phyloP scores from a whole-genome alignment of 2,888 invertebrate genomes.

The Epiperipatus broadwayi region DNA sequence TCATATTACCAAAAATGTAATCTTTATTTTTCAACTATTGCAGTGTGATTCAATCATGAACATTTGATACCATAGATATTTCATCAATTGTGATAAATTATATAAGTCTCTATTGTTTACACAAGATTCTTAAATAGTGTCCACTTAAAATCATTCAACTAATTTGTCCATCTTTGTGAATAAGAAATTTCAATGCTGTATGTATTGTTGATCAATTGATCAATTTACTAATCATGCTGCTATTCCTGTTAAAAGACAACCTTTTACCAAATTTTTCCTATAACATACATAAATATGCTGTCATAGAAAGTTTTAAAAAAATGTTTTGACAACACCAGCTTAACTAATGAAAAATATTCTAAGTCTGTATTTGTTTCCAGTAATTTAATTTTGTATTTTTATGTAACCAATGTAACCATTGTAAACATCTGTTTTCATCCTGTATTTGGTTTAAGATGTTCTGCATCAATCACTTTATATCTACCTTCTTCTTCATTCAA shows the following conservation, averaged over 20 bases:
- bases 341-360: conserved; percentile 5
- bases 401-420: neutral
- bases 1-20: too few species aligned
- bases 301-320: neutral
- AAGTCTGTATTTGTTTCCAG: neutral
- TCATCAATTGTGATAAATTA: conserved; percentile 10
- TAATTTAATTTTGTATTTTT: neutral
- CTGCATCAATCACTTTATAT: too few species aligned
- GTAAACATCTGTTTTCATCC: too few species aligned
- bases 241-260: conserved; percentile 8
- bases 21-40: too few species aligned
- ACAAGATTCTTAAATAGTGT: conserved; percentile 6
- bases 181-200: conserved; percentile 4
- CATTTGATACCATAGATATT: conserved; percentile 12
- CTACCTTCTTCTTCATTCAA: neutral
- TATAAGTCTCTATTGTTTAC: conserved; percentile 5
- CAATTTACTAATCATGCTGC: conserved; percentile 9
- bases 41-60: too few species aligned
- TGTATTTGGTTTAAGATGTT: neutral
- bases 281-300: neutral
- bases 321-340: conserved; percentile 4
- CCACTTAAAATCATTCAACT: conserved; percentile 6
- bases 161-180: conserved; percentile 9
- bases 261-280: conserved; percentile 3
- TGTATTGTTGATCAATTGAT: conserved; percentile 4